Percentiles rank a stretch among this genome's conserved stretches.
phyloP scores from a whole-genome alignment of 2,113 vertebrate genomes.

The Salminus brasiliensis region DNA sequence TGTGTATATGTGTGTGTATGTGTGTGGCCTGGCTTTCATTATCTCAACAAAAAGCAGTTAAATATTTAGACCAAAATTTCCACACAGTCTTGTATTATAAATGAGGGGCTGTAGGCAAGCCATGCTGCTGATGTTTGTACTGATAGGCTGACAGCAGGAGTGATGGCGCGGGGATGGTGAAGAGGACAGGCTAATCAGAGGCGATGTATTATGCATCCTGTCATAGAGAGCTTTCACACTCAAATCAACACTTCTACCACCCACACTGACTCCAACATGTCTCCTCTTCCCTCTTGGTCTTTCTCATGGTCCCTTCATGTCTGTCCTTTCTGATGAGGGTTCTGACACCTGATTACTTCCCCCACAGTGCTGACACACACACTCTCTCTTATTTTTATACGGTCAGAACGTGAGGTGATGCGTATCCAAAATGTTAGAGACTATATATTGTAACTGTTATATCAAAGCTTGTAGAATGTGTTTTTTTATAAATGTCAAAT shows the following conservation, averaged over 20 bases:
- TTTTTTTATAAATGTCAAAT: too few species aligned
- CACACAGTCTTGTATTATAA: neutral
- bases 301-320: neutral
- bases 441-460: neutral
- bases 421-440: neutral
- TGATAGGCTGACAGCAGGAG: neutral
- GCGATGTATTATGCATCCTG: conserved; percentile 44
- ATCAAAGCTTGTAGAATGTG: neutral
- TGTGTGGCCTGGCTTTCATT: conserved; percentile 6
- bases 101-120: neutral
- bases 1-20: neutral
- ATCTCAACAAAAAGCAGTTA: conserved; percentile 4
- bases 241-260: conserved; percentile 46
- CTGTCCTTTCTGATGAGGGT: neutral
- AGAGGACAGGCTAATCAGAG: conserved; percentile 15
- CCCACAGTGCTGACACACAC: neutral
- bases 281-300: neutral
- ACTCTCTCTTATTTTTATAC: neutral
- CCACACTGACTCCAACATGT: conserved; percentile 38
- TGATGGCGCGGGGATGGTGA: conserved; percentile 3
- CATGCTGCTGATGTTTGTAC: neutral
- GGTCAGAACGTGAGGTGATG: neutral
- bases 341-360: neutral
- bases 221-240: conserved; percentile 42
- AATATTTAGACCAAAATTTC: conserved; percentile 10